Evolutionary conservation across 2,797 vertebrate species (phyloP).

Genomic region (Propithecus deckenii): DNA sequence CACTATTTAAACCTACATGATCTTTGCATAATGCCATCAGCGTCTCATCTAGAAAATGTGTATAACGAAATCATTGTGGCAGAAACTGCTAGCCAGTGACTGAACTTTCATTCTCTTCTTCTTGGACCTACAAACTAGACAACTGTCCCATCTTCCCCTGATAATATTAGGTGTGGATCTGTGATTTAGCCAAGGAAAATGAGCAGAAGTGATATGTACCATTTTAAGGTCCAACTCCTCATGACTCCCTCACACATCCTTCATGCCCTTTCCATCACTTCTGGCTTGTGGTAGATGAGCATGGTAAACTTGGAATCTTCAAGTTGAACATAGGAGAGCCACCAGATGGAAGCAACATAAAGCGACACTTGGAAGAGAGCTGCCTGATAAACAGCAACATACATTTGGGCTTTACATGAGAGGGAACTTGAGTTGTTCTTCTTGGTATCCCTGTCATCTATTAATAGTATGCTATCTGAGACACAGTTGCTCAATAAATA

Average conservation of each 20-base stretch:
- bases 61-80: conserved; percentile 1
- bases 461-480: neutral
- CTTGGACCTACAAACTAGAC: neutral
- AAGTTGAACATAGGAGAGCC: conserved; percentile 15
- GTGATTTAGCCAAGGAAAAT: conserved; percentile 21
- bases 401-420: neutral
- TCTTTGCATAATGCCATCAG: neutral
- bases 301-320: neutral
- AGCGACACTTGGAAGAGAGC: conserved; percentile 33
- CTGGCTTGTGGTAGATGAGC: neutral
- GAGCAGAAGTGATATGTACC: conserved; percentile 1
- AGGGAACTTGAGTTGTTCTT: neutral
- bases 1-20: neutral
- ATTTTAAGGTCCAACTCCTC: neutral
- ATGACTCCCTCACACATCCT: neutral
- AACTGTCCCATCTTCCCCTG: neutral
- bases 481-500: neutral
- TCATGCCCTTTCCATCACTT: conserved; percentile 5
- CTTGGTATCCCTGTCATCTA: neutral
- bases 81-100: neutral
- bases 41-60: neutral
- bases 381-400: neutral
- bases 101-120: conserved; percentile 11
- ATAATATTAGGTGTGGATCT: conserved; percentile 26
- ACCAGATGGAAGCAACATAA: conserved; percentile 17